Evolutionary conservation across 2,888 invertebrate genomes (phyloP).

Genomic region (Oligia latruncula): DNA sequence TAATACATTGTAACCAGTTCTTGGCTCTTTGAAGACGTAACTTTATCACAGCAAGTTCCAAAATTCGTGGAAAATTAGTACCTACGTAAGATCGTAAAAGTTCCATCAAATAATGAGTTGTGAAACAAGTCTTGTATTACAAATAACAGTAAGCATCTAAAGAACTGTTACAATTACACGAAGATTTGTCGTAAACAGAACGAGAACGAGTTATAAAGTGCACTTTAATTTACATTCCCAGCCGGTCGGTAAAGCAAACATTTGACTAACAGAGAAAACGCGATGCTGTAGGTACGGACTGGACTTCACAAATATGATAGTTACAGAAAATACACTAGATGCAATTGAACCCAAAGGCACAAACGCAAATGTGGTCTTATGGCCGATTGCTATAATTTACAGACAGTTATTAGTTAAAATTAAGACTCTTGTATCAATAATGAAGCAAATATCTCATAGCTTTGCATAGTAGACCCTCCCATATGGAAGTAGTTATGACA

Average conservation of each 20-base stretch:
- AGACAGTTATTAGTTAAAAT: too few species aligned
- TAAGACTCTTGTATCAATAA: too few species aligned
- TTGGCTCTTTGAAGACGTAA: conserved; percentile 3
- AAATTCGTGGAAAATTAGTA: conserved; percentile 7
- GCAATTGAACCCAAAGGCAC: background rate
- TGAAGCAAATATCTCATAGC: too few species aligned
- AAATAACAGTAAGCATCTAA: conserved; percentile 10
- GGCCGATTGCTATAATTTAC: too few species aligned
- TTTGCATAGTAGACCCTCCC: too few species aligned
- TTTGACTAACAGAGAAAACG: conserved; percentile 54
- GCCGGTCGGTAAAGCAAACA: conserved; percentile 47
- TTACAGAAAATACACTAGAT: conserved; percentile 32
- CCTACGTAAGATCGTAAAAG: background rate
- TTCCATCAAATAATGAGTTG: conserved; percentile 13
- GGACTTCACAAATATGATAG: background rate
- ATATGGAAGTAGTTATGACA: too few species aligned
- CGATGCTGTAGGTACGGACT: conserved; percentile 46
- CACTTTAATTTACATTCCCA: conserved; percentile 49
- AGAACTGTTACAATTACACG: conserved; percentile 48
- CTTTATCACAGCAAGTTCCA: background rate
- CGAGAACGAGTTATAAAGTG: conserved; percentile 32
- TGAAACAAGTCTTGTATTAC: conserved; percentile 26
- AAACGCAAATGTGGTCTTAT: background rate
- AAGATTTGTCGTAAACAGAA: conserved; percentile 26
- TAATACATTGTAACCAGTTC: background rate